Percentiles rank a stretch among this genome's conserved stretches.
Evolutionary conservation across 2,888 invertebrate species (phyloP).

Genomic region (Hydroisotoma schaefferi): DNA sequence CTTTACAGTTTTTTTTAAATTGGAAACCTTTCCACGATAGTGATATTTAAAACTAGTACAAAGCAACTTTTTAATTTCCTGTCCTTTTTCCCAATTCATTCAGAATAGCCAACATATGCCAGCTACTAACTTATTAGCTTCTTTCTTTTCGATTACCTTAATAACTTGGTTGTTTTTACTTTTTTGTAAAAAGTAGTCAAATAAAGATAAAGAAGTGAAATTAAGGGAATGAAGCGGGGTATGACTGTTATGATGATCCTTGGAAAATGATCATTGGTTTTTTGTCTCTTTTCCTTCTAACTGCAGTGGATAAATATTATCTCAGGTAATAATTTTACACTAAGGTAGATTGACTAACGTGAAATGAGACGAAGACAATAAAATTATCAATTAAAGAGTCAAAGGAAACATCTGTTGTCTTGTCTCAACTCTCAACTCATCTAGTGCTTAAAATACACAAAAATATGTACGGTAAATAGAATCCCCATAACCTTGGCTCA

Average conservation of each 20-base stretch:
- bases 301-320: not conserved
- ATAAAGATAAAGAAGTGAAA: slow-evolving; percentile 2
- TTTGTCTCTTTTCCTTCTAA: too few relatives aligned
- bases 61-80: slow-evolving; percentile 13
- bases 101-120: not conserved
- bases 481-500: too few relatives aligned
- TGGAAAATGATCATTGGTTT: too few relatives aligned
- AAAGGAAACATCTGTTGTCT: slow-evolving; percentile 42
- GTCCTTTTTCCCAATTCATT: slow-evolving; percentile 1
- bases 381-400: slow-evolving; percentile 40
- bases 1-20: not conserved
- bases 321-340: too few relatives aligned
- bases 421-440: slow-evolving; percentile 12
- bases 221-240: not conserved
- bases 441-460: too few relatives aligned
- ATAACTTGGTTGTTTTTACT: too few relatives aligned
- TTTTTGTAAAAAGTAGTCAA: too few relatives aligned
- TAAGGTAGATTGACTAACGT: too few relatives aligned
- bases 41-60: not conserved
- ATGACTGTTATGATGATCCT: not conserved
- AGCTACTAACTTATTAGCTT: too few relatives aligned
- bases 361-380: slow-evolving; percentile 32
- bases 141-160: too few relatives aligned
- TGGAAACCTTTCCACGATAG: not conserved
- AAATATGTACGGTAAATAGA: too few relatives aligned